A percentile compares a stretch with the other conserved stretches of the same genome.
These are phyloP conservation scores for Indri indri DNA, from an alignment of 2,113 vertebrate genomes.

Conservation along the genomic window DNA sequence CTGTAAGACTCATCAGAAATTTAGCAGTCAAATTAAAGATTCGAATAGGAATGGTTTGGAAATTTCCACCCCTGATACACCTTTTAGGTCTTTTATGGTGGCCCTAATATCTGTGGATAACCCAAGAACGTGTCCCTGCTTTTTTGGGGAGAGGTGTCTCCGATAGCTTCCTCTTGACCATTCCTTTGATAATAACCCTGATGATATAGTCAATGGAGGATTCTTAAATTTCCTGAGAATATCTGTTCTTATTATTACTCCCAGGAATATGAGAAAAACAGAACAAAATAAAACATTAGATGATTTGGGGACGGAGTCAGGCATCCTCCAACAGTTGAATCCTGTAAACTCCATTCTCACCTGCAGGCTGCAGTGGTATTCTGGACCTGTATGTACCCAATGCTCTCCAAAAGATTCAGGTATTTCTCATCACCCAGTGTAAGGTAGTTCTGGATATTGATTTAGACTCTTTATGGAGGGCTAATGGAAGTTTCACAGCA, in stretches of 20 bases:
- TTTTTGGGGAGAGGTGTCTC: neutral
- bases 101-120: neutral
- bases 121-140: neutral
- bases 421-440: neutral
- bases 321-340: neutral
- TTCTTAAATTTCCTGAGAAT: neutral
- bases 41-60: neutral
- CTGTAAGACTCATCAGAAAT: neutral
- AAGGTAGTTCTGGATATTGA: neutral
- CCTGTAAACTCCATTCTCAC: accelerated
- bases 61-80: neutral
- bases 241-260: neutral
- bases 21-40: neutral
- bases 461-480: neutral
- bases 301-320: neutral
- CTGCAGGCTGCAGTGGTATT: neutral
- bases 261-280: neutral
- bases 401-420: neutral
- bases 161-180: neutral
- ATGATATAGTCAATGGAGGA: neutral
- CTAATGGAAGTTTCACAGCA: neutral
- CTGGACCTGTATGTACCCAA: neutral
- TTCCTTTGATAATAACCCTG: neutral
- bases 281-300: neutral
- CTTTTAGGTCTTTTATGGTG: neutral